A percentile compares a stretch with the other conserved stretches of the same genome.
Conservation (phyloP, 2,797 vertebrate species). For the Dryobates pubescens region DNA sequence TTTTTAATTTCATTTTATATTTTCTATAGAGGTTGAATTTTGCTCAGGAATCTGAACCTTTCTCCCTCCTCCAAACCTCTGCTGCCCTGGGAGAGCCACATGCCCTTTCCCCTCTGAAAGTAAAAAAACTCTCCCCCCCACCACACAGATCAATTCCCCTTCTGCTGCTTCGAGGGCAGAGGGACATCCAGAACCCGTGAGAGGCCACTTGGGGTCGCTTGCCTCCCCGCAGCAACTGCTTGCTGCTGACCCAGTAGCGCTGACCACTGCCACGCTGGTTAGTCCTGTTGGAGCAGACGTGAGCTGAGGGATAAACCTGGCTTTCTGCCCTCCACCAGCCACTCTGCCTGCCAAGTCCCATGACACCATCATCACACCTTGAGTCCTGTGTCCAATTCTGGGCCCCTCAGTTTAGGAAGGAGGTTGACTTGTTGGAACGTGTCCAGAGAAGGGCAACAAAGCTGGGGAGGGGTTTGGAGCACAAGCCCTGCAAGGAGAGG, state of each 20-base stretch:
- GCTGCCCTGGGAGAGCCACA: neutral
- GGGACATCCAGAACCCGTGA: neutral
- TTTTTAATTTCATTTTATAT: neutral
- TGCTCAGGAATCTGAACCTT: neutral
- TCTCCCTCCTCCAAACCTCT: neutral
- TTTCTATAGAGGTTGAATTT: neutral
- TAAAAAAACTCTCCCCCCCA: neutral
- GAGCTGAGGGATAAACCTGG: neutral
- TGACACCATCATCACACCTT: neutral
- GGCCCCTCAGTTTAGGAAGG: no score
- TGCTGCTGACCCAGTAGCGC: neutral
- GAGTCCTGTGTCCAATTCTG: no score
- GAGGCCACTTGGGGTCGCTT: neutral
- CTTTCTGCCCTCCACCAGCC: neutral
- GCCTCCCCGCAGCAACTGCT: conserved; percentile 1
- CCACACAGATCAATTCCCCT: neutral
- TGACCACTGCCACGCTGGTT: neutral
- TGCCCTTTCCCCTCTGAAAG: neutral
- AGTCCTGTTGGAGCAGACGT: neutral
- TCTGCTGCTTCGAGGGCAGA: neutral
- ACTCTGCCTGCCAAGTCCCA: neutral
- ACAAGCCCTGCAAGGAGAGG: no score
- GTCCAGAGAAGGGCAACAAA: no score
- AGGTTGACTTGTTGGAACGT: no score
- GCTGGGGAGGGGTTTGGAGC: no score